Conservation (phyloP, 2,113 vertebrate genomes). For the Fukomys damarensis region DNA sequence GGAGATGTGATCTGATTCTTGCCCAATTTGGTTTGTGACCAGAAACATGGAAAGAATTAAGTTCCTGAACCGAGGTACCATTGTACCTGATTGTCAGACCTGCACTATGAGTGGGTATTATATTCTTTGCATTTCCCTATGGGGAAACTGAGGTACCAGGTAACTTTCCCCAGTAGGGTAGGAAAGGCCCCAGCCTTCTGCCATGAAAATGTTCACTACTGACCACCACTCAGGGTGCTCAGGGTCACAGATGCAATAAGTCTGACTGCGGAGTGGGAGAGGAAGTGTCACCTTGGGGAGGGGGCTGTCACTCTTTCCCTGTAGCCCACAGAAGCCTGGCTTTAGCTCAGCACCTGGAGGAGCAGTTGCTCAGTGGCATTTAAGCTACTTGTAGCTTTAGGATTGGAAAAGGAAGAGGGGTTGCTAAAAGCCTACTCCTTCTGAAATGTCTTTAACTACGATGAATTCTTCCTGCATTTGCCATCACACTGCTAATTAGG, state of each 20-base stretch:
- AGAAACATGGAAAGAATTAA: background rate
- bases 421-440: conserved; percentile 69
- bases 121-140: background rate
- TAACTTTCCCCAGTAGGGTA: background rate
- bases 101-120: background rate
- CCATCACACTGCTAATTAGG: conserved; percentile 80
- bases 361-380: background rate
- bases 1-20: background rate
- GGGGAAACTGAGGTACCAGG: background rate
- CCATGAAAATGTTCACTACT: background rate
- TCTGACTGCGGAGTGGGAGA: background rate
- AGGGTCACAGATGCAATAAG: background rate
- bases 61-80: background rate
- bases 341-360: background rate
- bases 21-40: background rate
- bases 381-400: background rate
- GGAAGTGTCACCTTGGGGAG: background rate
- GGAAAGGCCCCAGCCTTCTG: background rate
- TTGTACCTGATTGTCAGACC: background rate
- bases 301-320: background rate
- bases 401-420: conserved; percentile 33
- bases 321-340: background rate
- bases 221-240: rapidly evolving
- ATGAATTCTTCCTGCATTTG: conserved; percentile 82
- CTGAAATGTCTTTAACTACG: conserved; percentile 40